A percentile compares a stretch with the other conserved stretches of the same genome.
phyloP scores from a whole-genome alignment of 2,797 vertebrate species.

The Etheostoma perlongum region DNA sequence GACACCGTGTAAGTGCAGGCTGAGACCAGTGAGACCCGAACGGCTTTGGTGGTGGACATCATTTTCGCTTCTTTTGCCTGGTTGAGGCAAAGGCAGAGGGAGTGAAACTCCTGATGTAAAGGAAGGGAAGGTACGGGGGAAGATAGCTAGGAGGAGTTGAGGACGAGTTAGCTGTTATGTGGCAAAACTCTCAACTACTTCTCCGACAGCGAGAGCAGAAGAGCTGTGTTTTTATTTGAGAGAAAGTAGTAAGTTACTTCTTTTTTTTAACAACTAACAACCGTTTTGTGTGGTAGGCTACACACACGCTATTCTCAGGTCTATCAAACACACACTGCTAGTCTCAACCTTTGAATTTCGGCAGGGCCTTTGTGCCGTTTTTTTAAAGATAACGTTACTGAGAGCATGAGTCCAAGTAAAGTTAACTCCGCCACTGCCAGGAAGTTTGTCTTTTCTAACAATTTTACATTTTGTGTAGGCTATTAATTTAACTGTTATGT shows the following conservation, averaged over 20 bases:
- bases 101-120: constrained; percentile 23
- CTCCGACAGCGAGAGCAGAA: neutral
- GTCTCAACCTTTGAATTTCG: neutral
- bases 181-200: constrained; percentile 27
- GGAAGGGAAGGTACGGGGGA: constrained; percentile 15
- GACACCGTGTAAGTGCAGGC: neutral
- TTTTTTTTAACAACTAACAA: neutral
- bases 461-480: neutral
- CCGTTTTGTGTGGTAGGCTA: neutral
- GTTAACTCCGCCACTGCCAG: neutral
- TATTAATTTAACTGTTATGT: neutral
- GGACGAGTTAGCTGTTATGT: constrained; percentile 34
- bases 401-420: neutral
- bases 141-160: constrained; percentile 34
- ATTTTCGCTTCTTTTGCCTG: neutral
- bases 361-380: neutral
- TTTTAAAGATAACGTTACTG: too few relatives aligned
- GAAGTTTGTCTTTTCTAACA: neutral
- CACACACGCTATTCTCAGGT: neutral
- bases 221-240: neutral
- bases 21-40: neutral
- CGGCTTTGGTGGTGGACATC: too few relatives aligned
- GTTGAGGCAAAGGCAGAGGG: neutral
- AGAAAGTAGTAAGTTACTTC: constrained; percentile 29
- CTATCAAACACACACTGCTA: neutral